These are phyloP conservation scores for Apodemus speciosus DNA, from an alignment of 2,113 vertebrate species.

Conservation along the genomic window DNA sequence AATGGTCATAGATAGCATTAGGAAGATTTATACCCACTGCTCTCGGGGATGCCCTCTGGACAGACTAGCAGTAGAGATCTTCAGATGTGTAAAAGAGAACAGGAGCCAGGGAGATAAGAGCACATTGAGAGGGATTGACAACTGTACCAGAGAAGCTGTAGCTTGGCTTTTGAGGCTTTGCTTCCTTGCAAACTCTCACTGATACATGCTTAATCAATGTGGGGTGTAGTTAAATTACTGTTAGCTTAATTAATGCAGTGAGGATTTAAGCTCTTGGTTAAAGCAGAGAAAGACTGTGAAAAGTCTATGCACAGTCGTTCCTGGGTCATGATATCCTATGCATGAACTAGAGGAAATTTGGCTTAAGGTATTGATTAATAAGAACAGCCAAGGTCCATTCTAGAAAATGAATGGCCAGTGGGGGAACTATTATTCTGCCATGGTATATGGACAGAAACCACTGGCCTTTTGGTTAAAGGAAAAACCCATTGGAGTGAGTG, in stretches of 20 bases:
- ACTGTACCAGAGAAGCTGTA: neutral
- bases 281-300: neutral
- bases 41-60: neutral
- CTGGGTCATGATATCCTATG: neutral
- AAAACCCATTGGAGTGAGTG: conserved; percentile 7
- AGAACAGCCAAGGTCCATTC: neutral
- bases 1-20: neutral
- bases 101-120: neutral
- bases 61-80: neutral
- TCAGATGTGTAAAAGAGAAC: neutral
- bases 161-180: neutral
- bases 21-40: neutral
- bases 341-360: conserved; percentile 39
- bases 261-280: neutral
- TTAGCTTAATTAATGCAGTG: neutral
- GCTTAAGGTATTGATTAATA: conserved; percentile 9
- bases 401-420: neutral
- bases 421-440: neutral
- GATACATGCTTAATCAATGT: neutral
- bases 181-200: conserved; percentile 2
- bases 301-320: neutral
- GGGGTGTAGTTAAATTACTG: neutral
- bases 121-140: neutral
- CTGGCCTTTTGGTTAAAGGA: conserved; percentile 24
- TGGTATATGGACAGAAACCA: neutral